These are phyloP conservation scores for Numida meleagris DNA, from an alignment of 2,113 vertebrate genomes.

Conservation along the genomic window DNA sequence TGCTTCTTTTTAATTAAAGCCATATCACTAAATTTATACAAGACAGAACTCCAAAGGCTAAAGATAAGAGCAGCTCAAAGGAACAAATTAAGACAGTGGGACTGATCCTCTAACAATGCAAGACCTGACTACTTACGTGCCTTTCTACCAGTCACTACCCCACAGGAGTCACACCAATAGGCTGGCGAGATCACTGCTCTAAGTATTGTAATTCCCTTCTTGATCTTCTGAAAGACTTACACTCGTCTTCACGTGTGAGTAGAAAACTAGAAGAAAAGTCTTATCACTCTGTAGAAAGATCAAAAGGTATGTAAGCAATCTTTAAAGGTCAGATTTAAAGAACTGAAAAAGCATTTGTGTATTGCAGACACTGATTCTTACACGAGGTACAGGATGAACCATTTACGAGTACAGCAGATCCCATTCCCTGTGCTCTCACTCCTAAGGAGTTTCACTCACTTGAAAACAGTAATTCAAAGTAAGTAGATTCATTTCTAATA, in stretches of 20 bases:
- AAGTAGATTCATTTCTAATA: background rate
- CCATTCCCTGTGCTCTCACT: background rate
- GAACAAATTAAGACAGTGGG: background rate
- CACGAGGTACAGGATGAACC: rapidly evolving
- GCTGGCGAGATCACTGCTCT: background rate
- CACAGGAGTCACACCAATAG: background rate
- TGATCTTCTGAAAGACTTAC: background rate
- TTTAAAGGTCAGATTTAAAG: background rate
- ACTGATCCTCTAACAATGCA: rapidly evolving
- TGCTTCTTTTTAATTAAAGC: background rate
- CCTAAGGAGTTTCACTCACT: background rate
- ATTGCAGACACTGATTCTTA: background rate
- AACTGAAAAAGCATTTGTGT: rapidly evolving
- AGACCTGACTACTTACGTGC: background rate
- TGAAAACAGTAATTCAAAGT: background rate
- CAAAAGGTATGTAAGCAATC: background rate
- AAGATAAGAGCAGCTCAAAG: background rate
- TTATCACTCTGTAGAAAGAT: background rate
- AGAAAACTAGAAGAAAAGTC: background rate
- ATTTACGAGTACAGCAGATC: background rate
- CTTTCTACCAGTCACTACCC: background rate
- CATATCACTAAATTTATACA: background rate
- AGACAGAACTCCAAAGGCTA: background rate
- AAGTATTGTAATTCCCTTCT: background rate
- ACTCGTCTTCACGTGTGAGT: rapidly evolving